phyloP scores from a whole-genome alignment of 2,113 vertebrate species.

The Amblyornis subalaris region DNA sequence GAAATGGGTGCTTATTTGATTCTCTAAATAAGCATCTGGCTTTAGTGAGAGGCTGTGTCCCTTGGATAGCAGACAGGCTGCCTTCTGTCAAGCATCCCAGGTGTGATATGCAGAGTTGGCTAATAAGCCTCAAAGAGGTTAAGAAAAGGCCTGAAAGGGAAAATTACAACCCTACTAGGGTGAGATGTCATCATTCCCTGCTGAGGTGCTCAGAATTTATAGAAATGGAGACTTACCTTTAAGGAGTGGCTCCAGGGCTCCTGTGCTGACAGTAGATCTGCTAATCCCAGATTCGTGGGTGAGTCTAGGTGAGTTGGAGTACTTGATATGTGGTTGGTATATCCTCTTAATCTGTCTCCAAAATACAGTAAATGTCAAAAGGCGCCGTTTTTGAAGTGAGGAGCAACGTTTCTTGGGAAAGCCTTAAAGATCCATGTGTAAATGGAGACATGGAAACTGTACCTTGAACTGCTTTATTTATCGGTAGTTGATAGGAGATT shows the following conservation, averaged over 20 bases:
- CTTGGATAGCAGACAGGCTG: not conserved
- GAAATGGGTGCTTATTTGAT: not conserved
- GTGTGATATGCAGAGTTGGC: not conserved
- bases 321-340: accelerated
- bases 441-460: not conserved
- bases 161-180: not conserved
- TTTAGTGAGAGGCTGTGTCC: not conserved
- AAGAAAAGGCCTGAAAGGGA: not conserved
- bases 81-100: not conserved
- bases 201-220: not conserved
- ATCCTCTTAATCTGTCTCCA: not conserved
- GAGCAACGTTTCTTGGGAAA: not conserved
- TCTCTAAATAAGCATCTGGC: not conserved
- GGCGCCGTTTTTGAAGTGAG: not conserved
- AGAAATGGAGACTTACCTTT: not conserved
- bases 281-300: not conserved
- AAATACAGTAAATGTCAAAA: not conserved
- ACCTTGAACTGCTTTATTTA: not conserved
- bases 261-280: not conserved
- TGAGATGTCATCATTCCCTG: not conserved
- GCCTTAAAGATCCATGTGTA: not conserved
- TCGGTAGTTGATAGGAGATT: not conserved
- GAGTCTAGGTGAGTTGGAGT: not conserved
- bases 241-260: not conserved
- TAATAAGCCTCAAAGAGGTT: not conserved